phyloP scores from a whole-genome alignment of 2,888 invertebrate species.

The Ophion slaviceki region DNA sequence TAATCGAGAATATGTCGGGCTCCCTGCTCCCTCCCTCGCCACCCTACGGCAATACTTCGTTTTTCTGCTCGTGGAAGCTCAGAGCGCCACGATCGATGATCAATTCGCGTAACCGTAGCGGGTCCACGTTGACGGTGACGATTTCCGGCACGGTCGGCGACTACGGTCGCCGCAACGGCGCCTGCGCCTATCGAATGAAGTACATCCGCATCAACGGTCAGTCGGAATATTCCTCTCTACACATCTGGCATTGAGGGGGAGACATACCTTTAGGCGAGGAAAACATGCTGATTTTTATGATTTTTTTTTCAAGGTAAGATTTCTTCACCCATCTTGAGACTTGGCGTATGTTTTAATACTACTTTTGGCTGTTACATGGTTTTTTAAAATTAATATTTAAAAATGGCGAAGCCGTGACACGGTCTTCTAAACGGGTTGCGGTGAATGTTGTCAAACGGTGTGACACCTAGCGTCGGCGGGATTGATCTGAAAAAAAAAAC shows the following conservation, averaged over 20 bases:
- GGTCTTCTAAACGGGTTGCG: no score
- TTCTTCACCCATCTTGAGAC: no score
- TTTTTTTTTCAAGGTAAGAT: no score
- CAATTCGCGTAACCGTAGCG: slow-evolving; percentile 51
- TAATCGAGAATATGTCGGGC: slow-evolving; percentile 67
- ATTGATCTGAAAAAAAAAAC: no score
- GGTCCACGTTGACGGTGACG: slow-evolving; percentile 75
- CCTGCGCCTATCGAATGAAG: slow-evolving; percentile 38
- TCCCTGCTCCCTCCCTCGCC: slow-evolving; percentile 67
- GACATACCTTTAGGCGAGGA: no score
- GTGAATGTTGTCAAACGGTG: no score
- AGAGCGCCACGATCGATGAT: slow-evolving; percentile 66
- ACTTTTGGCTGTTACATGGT: no score
- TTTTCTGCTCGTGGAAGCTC: slow-evolving; percentile 77
- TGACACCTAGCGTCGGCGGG: no score
- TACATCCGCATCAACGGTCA: slow-evolving; percentile 55
- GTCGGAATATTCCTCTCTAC: background rate
- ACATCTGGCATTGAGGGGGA: background rate
- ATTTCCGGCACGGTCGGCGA: slow-evolving; percentile 71
- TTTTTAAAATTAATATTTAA: no score
- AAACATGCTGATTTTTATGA: no score
- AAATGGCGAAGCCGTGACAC: no score
- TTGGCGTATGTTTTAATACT: no score
- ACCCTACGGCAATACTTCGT: slow-evolving; percentile 77
- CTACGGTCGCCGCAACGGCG: background rate